Conservation (phyloP, 2,797 vertebrate species). For the Enteromius unitaeniatus region DNA sequence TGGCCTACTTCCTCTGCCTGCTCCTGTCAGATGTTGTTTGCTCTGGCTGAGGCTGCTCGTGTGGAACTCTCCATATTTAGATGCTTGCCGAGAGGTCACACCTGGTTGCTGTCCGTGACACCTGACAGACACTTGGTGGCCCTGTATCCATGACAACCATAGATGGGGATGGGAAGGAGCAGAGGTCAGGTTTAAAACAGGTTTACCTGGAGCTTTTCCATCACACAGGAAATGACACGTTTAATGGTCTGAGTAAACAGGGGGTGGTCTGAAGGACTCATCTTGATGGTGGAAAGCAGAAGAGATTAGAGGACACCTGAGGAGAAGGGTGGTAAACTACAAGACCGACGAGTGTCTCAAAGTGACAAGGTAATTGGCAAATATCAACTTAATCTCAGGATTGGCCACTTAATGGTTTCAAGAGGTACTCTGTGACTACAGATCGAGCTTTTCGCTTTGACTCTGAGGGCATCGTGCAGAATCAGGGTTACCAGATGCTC, state of each 20-base stretch:
- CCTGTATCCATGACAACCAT: constrained; percentile 71
- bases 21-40: constrained; percentile 51
- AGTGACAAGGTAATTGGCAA: constrained; percentile 31
- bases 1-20: constrained; percentile 34
- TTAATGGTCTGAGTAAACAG: constrained; percentile 17
- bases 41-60: constrained; percentile 32
- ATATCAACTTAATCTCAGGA: constrained; percentile 18
- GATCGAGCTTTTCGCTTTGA: constrained; percentile 62
- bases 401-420: constrained; percentile 40
- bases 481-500: constrained; percentile 75
- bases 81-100: constrained; percentile 45
- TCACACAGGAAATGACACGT: constrained; percentile 38
- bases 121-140: constrained; percentile 72
- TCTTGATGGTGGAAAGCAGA: neutral
- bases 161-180: constrained; percentile 33
- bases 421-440: constrained; percentile 39
- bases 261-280: neutral
- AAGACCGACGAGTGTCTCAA: neutral
- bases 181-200: constrained; percentile 49
- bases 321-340: constrained; percentile 17
- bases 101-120: constrained; percentile 66
- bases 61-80: constrained; percentile 56
- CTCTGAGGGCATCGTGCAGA: constrained; percentile 73
- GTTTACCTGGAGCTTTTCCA: constrained; percentile 34
- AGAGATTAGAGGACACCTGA: constrained; percentile 8